Base-by-base conservation (phyloP, 1,140 invertebrate species). In the Drosophila hydei region DNA sequence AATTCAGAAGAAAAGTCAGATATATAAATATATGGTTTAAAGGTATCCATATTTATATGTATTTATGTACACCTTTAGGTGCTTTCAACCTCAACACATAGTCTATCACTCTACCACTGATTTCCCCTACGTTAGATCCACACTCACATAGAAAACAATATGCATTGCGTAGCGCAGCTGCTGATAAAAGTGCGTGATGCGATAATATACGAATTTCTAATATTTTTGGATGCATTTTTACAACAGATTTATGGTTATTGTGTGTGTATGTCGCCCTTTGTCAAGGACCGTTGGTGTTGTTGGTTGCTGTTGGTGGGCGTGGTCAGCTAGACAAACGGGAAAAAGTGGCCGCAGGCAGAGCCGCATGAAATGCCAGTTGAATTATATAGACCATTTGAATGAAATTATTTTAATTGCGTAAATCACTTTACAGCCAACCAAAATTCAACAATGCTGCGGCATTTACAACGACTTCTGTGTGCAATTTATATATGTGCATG, bases 351-450 rank as follows among this genome's bases (percentile, higher is more conserved):
- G 65, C 59, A 16, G 38, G 72, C 72, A 78, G 77, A 30, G 79
- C 80, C 64, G 65, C 71, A 68, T 50, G 67, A 80, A 87, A 87
- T 87, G 81, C 81, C 74, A 85, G 74, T 76, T 88, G 78, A 87
- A 87, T 87, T 87, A 88, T 88, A 78, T 88, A 78, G 78, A 88
- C 71, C 78, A 87, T 87, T 87, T 87, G 83, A 88, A 81, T 78
- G 75, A 87, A 88, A 87, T 87, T 88, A 87, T 87, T 87, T 87
- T 87, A 87, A 87, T 87, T 87, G 81, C 81, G 83, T 87, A 87
- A 87, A 88, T 87, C 81, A 87, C 78, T 87, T 87, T 87, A 78
- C 75, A 81, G 72, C 58, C 76, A 88, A 87, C 75, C 75, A 61
- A 72, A 87, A 75, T 85, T 79, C 74, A 80, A 87, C 80, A 84